A percentile compares a stretch with the other conserved stretches of the same genome.
phyloP scores from a whole-genome alignment of 2,113 vertebrate species.

The Hydrochoerus hydrochaeris region DNA sequence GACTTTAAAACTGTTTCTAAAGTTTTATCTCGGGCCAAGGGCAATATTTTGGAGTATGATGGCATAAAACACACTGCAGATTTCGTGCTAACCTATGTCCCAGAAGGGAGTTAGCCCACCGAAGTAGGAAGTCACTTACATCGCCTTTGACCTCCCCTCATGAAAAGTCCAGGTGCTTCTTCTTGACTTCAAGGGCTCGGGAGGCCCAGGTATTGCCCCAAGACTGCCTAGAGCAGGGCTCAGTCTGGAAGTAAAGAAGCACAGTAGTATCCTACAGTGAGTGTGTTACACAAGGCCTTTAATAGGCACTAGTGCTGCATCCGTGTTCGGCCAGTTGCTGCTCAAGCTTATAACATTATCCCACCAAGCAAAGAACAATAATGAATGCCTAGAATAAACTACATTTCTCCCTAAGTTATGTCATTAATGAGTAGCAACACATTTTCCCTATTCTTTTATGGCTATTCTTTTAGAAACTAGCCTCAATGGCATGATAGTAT shows the following conservation, averaged over 20 bases:
- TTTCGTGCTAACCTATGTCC: neutral
- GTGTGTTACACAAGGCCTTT: constrained; percentile 36
- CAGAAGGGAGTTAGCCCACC: constrained; percentile 34
- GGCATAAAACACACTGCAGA: neutral
- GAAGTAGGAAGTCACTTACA: constrained; percentile 71
- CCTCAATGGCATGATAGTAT: neutral
- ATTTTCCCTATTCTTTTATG: neutral
- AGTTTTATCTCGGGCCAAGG: neutral
- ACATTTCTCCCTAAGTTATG: neutral
- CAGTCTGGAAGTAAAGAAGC: constrained; percentile 63
- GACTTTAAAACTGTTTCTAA: neutral
- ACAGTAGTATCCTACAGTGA: constrained; percentile 60
- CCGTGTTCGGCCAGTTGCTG: neutral
- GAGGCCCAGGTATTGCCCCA: constrained; percentile 56
- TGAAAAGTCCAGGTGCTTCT: constrained; percentile 66
- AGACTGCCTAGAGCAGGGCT: constrained; percentile 71
- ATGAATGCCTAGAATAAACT: neutral
- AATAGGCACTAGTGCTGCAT: neutral
- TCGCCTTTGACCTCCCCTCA: constrained; percentile 68
- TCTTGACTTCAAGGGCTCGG: constrained; percentile 62
- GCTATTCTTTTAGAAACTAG: neutral
- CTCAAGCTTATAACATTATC: neutral
- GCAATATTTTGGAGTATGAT: neutral
- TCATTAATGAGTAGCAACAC: neutral
- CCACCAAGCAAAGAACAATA: constrained; percentile 5